Evolutionary conservation across 2,797 vertebrate species (phyloP).

Genomic region (Notamacropus eugenii): DNA sequence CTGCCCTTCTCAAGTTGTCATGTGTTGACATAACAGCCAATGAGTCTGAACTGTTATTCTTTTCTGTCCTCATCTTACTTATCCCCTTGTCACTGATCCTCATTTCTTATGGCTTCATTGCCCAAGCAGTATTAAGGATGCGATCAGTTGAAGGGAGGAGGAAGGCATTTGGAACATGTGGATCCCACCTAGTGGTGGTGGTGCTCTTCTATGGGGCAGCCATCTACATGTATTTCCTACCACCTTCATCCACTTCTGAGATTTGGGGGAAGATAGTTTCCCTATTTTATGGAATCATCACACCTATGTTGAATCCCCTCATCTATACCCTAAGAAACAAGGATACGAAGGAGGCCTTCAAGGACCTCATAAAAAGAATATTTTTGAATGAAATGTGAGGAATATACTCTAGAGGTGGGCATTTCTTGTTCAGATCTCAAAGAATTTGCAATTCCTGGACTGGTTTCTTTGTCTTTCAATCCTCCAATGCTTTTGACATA

Average conservation of each 20-base stretch:
- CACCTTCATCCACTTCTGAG: constrained; percentile 60
- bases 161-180: constrained; percentile 67
- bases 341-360: constrained; percentile 59
- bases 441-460: background rate
- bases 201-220: constrained; percentile 66
- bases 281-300: constrained; percentile 66
- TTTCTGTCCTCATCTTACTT: constrained; percentile 57
- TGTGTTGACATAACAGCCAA: constrained; percentile 61
- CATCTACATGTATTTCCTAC: constrained; percentile 67
- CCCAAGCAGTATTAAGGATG: constrained; percentile 57
- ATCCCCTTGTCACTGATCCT: constrained; percentile 52
- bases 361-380: background rate
- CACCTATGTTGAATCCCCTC: constrained; percentile 64
- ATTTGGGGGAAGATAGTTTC: constrained; percentile 66
- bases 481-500: background rate
- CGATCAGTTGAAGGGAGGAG: constrained; percentile 30
- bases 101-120: constrained; percentile 51
- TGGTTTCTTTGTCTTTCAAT: background rate
- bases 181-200: constrained; percentile 65
- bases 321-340: constrained; percentile 69
- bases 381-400: background rate
- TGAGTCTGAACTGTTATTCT: constrained; percentile 63
- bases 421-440: background rate
- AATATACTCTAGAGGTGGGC: background rate
- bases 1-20: constrained; percentile 66